Evolutionary conservation across 1,140 invertebrate species (phyloP).

Genomic region (Holcopasites calliopsidis): DNA sequence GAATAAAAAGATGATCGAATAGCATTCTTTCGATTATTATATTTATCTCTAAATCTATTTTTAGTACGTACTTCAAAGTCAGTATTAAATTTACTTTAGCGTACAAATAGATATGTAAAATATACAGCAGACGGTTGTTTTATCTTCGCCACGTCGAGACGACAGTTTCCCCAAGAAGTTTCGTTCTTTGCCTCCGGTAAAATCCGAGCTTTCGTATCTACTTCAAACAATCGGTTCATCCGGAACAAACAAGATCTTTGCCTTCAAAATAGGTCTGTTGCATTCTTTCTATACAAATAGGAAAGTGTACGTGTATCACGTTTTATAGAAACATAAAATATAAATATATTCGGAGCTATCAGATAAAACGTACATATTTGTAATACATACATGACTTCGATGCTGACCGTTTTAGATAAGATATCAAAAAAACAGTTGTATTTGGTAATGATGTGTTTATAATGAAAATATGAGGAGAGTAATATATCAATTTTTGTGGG

Average conservation of each 20-base stretch:
- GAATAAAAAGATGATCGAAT: no score
- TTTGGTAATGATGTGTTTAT: not conserved
- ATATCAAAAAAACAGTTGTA: not conserved
- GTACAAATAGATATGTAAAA: not conserved
- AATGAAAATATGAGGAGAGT: not conserved
- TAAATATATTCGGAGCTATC: not conserved
- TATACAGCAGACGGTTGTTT: not conserved
- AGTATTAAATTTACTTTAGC: no score
- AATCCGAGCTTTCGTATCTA: constrained; percentile 6
- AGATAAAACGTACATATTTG: not conserved
- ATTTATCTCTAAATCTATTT: no score
- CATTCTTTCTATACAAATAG: not conserved
- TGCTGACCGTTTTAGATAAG: not conserved
- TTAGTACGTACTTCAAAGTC: no score
- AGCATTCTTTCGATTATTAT: no score
- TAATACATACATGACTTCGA: not conserved
- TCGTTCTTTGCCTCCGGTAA: not conserved
- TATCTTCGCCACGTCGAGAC: not conserved
- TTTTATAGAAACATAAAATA: not conserved
- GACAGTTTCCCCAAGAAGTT: not conserved
- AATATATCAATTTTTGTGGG: no score
- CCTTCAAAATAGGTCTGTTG: not conserved
- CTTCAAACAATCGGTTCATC: constrained; percentile 16
- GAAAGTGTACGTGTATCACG: not conserved
- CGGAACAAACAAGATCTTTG: constrained; percentile 8